Conservation (phyloP, 1,140 invertebrate species). For the Macrosteles quadrilineatus region DNA sequence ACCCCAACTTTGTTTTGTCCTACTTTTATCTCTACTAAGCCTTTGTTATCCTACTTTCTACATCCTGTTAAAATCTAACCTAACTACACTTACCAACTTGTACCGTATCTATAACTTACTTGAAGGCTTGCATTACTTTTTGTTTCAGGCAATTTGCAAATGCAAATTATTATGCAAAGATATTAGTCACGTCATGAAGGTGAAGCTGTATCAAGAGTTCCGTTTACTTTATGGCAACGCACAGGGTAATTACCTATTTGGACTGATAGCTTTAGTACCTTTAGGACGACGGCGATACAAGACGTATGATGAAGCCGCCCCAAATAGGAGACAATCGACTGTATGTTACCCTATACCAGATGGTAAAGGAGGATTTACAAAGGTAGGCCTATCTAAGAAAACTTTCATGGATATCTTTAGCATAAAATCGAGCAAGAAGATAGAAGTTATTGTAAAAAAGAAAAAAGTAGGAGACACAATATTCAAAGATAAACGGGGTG, state of each 20-base stretch:
- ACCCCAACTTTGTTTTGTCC: no score
- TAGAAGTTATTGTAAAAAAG: slow-evolving; percentile 11
- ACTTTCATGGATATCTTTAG: slow-evolving; percentile 17
- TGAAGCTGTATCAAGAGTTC: background rate
- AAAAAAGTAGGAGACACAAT: background rate
- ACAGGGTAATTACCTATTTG: slow-evolving; percentile 1
- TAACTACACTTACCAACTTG: no score
- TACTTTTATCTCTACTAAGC: no score
- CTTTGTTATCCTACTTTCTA: no score
- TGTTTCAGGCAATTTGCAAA: slow-evolving; percentile 17
- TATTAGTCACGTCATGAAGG: slow-evolving; percentile 7
- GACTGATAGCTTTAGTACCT: background rate
- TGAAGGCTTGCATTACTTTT: no score
- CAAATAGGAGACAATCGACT: no score
- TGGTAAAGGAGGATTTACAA: background rate
- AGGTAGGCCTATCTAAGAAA: slow-evolving; percentile 20
- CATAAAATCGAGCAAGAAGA: slow-evolving; percentile 6
- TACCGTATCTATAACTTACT: no score
- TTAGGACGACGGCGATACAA: background rate
- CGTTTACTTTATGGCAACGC: slow-evolving; percentile 3
- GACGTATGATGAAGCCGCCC: no score
- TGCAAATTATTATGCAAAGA: background rate
- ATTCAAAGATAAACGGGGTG: background rate
- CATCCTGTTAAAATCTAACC: no score
- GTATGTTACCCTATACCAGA: slow-evolving; percentile 6